A percentile compares a stretch with the other conserved stretches of the same genome.
These are phyloP conservation scores for Ambastaia sidthimunki DNA, from an alignment of 2,797 vertebrate species.

Conservation along the genomic window DNA sequence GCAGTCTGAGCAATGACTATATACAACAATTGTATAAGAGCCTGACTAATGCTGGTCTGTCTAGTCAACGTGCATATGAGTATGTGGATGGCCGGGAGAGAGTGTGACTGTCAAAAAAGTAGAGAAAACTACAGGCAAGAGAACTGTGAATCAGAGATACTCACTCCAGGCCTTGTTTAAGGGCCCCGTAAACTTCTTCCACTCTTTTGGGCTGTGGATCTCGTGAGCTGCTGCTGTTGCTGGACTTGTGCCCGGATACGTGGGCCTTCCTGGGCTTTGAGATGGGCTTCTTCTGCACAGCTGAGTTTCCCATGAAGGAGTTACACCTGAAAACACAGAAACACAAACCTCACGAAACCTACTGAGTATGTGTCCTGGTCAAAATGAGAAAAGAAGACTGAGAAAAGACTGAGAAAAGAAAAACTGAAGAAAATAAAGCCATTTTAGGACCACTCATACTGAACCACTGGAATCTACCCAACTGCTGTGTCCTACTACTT, in stretches of 20 bases:
- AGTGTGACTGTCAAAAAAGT: not conserved
- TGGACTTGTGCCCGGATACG: slow-evolving; percentile 89
- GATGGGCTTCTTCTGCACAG: slow-evolving; percentile 90
- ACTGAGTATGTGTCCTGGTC: not conserved
- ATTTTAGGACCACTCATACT: no score
- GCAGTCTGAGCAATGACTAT: not conserved
- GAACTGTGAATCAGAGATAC: slow-evolving; percentile 59
- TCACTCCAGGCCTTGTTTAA: slow-evolving; percentile 94
- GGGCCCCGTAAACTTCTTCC: slow-evolving; percentile 89
- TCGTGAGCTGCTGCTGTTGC: slow-evolving; percentile 82
- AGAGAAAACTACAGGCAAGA: not conserved
- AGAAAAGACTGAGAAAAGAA: no score
- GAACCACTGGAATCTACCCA: no score
- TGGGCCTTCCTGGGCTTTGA: slow-evolving; percentile 95
- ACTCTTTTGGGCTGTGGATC: slow-evolving; percentile 93
- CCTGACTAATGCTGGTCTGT: not conserved
- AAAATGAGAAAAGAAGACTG: no score
- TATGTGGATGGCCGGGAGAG: not conserved
- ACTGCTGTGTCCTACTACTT: no score
- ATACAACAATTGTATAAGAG: not conserved
- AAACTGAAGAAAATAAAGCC: no score
- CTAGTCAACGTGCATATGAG: not conserved
- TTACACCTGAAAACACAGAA: slow-evolving; percentile 84
- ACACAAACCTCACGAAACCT: not conserved
- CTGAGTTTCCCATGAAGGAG: slow-evolving; percentile 96